Evolutionary conservation across 1,140 invertebrate genomes (phyloP).

Genomic region (Eupristina koningsbergeri): DNA sequence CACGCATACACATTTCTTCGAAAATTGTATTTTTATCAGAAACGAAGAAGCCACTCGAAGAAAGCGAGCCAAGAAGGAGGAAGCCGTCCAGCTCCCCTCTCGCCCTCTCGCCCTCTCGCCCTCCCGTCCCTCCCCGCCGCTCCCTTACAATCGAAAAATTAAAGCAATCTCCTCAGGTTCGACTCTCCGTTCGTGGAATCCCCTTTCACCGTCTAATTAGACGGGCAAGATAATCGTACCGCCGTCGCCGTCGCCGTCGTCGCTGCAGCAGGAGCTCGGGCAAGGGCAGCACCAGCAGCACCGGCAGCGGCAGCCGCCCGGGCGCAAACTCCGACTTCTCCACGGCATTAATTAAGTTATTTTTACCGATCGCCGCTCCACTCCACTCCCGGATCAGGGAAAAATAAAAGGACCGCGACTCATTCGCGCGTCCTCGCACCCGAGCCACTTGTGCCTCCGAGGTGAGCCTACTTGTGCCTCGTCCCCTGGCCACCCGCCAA

Average conservation of each 20-base stretch:
- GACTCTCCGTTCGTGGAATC: conserved; percentile 46
- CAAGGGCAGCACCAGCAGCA: too few species aligned
- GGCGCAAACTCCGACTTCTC: conserved; percentile 34
- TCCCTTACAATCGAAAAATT: conserved; percentile 54
- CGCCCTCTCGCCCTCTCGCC: not conserved
- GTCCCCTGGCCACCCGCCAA: not conserved
- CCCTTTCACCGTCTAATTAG: conserved; percentile 49
- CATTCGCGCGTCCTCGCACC: conserved; percentile 54
- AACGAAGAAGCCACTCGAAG: conserved; percentile 25
- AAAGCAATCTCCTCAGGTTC: conserved; percentile 52
- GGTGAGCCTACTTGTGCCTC: too few species aligned
- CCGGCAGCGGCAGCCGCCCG: conserved; percentile 21
- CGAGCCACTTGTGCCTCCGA: conserved; percentile 60
- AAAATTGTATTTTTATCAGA: conserved; percentile 46
- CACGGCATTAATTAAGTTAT: conserved; percentile 66
- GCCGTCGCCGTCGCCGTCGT: not conserved
- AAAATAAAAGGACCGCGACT: conserved; percentile 1
- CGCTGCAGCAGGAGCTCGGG: not conserved
- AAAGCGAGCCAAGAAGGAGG: conserved; percentile 13
- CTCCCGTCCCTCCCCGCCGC: not conserved
- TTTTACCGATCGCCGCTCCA: conserved; percentile 58
- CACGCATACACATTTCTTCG: conserved; percentile 33
- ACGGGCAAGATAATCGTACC: conserved; percentile 49
- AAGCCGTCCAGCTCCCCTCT: conserved; percentile 46
- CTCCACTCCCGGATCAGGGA: not conserved